Evolutionary conservation across 2,888 invertebrate genomes (phyloP), one percentile per base, ranked within the genome.

Genomic region (Eumacrocentrus americanus): DNA sequence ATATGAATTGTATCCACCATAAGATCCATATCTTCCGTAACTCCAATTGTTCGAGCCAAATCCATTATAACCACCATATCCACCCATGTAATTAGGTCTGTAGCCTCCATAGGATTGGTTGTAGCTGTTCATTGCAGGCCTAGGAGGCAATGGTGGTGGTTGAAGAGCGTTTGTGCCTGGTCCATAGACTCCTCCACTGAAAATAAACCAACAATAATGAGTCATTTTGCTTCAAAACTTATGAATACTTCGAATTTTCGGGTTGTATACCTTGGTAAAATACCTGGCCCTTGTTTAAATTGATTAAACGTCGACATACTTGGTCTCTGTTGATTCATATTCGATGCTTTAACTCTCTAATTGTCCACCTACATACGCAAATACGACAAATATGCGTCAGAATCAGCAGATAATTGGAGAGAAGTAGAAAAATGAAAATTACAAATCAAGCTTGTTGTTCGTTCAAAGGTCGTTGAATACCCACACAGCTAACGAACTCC

Each of bases 121-220:
- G n/a, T 2, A 22, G 44, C 56, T 65, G 12, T 62, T 63, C 25
- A 60, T 50, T 34, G 65, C 51, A 46, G 72, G 72, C 20, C 80
- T 72, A 2, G 79, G 76, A 40, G 80, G 80, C 29, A 79, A 18
- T 2, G 79, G 79, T 20, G 79, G 80, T 14, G 78, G 72, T 54
- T 63, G 63, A 37, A 61, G 61, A 6, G 55, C 18, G 38, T 51
- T 40, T 9, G 25, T 38, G 6, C 44, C 44, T 5, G 58, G 52
- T 7, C 38, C 46, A 42, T 60, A 51, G 11, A 16, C 16, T 2
- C 51, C 44, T 14, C 48, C 50, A 7, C 55, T 48, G 22, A 44
- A 54, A 42, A 37, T 40, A 37, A 46, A 2, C 23, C 14, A 18
- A n/a, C 23, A 12, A 9, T n/a, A n/a, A 12, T 12, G 11, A 47